Conservation (phyloP, 2,113 vertebrate genomes). For the Pontoporia blainvillei region DNA sequence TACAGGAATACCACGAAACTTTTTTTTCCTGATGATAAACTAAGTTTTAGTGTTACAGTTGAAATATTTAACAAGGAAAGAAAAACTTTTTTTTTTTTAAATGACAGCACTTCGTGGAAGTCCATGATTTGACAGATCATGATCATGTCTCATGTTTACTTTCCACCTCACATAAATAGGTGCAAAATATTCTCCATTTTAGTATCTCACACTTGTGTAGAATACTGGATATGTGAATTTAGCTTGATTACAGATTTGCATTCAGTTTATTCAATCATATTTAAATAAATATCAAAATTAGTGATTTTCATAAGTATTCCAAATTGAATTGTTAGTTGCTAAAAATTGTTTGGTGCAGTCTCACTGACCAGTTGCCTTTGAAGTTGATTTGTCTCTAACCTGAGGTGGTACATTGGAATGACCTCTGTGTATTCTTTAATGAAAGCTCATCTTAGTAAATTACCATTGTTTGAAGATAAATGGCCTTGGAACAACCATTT, state of each 20-base stretch:
- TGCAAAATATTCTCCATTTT: background rate
- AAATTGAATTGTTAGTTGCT: slow-evolving; percentile 55
- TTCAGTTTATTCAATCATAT: slow-evolving; percentile 42
- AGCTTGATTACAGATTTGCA: slow-evolving; percentile 9
- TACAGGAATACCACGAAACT: background rate
- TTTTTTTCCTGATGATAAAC: background rate
- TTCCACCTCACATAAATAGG: background rate
- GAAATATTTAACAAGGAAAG: background rate
- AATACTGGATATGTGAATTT: background rate
- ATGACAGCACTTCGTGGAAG: background rate
- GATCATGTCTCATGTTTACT: background rate
- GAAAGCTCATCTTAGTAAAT: slow-evolving; percentile 70
- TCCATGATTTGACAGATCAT: background rate
- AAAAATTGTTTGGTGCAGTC: slow-evolving; percentile 45
- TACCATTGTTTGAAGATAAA: slow-evolving; percentile 61
- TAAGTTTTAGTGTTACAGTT: background rate
- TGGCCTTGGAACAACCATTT: slow-evolving; percentile 46
- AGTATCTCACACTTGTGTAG: background rate
- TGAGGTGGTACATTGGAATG: slow-evolving; percentile 65
- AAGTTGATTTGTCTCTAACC: slow-evolving; percentile 78
- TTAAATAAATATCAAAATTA: slow-evolving; percentile 49
- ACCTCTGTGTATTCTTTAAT: slow-evolving; percentile 63
- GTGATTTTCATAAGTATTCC: background rate
- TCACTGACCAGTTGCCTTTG: slow-evolving; percentile 56
- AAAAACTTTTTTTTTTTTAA: background rate